Conservation (phyloP, 2,888 invertebrate species). For the Trissolcus japonicus region DNA sequence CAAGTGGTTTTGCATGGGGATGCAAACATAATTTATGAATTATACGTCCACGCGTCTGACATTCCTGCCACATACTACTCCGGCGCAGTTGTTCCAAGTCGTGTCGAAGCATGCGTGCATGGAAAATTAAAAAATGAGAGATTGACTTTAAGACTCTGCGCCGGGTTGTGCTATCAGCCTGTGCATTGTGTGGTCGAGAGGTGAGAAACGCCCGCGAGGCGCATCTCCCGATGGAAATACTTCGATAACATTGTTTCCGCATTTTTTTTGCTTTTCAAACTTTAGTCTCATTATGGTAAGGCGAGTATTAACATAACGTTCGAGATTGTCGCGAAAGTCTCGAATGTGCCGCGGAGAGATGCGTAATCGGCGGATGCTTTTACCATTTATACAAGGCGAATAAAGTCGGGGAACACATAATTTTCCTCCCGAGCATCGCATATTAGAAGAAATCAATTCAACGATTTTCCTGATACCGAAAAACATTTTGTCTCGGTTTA, state of each 20-base stretch:
- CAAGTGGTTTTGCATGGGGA: conserved; percentile 12
- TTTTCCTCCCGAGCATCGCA: too few relatives aligned
- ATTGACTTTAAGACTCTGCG: not conserved
- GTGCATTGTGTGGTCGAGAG: conserved; percentile 33
- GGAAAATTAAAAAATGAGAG: conserved; percentile 11
- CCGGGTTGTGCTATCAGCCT: conserved; percentile 26
- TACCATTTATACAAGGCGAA: too few relatives aligned
- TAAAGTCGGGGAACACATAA: too few relatives aligned
- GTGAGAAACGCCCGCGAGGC: conserved; percentile 63
- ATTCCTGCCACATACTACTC: conserved; percentile 12
- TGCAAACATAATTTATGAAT: conserved; percentile 34
- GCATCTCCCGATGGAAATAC: conserved; percentile 62
- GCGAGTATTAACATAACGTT: conserved; percentile 40
- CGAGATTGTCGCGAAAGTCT: not conserved
- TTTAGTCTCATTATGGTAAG: conserved; percentile 59
- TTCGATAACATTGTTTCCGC: conserved; percentile 70
- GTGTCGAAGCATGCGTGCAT: conserved; percentile 1
- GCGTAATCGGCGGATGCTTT: too few relatives aligned
- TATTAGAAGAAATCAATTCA: too few relatives aligned
- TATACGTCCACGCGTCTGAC: conserved; percentile 27
- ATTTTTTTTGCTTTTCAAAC: conserved; percentile 62
- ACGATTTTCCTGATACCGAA: too few relatives aligned
- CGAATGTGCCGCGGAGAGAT: too few relatives aligned
- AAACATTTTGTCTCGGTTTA: too few relatives aligned
- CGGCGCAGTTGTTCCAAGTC: conserved; percentile 3